Evolutionary conservation across 2,888 invertebrate genomes (phyloP).

Genomic region (Drosophila nigricruria): DNA sequence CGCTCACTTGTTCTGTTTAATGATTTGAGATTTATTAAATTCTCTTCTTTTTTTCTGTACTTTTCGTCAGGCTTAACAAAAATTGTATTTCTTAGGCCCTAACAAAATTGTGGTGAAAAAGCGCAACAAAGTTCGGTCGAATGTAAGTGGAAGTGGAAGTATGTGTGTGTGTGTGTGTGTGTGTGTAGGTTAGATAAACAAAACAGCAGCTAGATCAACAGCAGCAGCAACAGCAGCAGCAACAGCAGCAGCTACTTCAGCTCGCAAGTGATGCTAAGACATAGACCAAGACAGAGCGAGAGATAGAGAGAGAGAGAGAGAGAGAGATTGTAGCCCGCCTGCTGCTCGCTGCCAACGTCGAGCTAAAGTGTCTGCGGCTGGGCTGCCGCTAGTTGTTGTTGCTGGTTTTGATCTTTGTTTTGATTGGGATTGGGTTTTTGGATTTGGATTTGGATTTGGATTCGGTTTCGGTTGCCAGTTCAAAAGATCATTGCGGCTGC

Average conservation of each 20-base stretch:
- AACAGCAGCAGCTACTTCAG: conserved; percentile 16
- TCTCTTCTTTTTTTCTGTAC: background rate
- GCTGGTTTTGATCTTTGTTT: conserved; percentile 73
- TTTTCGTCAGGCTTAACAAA: conserved; percentile 24
- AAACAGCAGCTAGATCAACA: conserved; percentile 41
- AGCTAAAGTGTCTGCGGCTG: conserved; percentile 51
- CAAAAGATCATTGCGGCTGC: conserved; percentile 60
- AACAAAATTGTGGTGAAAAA: conserved; percentile 19
- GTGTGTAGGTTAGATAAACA: conserved; percentile 65
- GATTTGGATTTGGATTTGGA: conserved; percentile 27
- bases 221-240: background rate
- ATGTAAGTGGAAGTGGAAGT: conserved; percentile 25
- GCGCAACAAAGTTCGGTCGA: conserved; percentile 44
- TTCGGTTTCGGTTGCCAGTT: conserved; percentile 46
- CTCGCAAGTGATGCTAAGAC: conserved; percentile 58
- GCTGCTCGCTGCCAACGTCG: conserved; percentile 37
- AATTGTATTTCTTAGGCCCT: conserved; percentile 28
- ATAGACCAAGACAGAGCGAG: conserved; percentile 3
- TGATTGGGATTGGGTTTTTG: conserved; percentile 58
- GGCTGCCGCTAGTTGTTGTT: conserved; percentile 32
- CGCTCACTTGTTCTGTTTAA: background rate
- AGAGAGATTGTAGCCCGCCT: conserved; percentile 45
- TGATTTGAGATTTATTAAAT: conserved; percentile 7
- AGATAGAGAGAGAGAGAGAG: background rate
- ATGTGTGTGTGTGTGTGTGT: conserved; percentile 31